phyloP scores from a whole-genome alignment of 1,140 invertebrate genomes.

The Drosophila trapezifrons region DNA sequence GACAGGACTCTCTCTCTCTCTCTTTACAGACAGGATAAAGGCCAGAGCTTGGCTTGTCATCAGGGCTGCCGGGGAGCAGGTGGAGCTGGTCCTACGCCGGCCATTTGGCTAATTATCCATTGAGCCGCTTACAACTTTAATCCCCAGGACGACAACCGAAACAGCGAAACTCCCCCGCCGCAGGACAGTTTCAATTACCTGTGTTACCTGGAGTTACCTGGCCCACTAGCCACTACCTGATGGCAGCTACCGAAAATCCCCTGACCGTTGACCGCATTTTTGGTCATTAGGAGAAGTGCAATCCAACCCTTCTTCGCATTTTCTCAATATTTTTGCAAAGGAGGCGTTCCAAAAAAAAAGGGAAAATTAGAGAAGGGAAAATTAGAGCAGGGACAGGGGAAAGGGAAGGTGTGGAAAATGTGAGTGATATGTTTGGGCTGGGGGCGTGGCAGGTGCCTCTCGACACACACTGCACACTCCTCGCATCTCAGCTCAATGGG shows the following conservation, averaged over 20 bases:
- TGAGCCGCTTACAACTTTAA: slow-evolving; percentile 67
- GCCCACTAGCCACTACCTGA: slow-evolving; percentile 5
- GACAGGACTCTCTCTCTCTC: neutral
- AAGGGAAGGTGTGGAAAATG: neutral
- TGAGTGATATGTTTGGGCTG: slow-evolving; percentile 35
- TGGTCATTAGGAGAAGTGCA: slow-evolving; percentile 43
- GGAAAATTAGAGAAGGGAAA: slow-evolving; percentile 29
- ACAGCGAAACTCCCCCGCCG: slow-evolving; percentile 29
- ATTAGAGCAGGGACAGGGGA: too few species aligned
- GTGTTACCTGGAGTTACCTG: slow-evolving; percentile 9
- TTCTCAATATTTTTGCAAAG: slow-evolving; percentile 9
- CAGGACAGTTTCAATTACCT: slow-evolving; percentile 36
- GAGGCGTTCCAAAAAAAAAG: neutral
- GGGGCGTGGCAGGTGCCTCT: slow-evolving; percentile 38
- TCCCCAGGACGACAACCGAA: slow-evolving; percentile 47
- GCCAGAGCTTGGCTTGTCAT: slow-evolving; percentile 6
- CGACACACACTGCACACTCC: slow-evolving; percentile 25
- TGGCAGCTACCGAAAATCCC: slow-evolving; percentile 18
- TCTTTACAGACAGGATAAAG: slow-evolving; percentile 5
- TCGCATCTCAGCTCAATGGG: slow-evolving; percentile 34
- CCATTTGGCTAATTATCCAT: slow-evolving; percentile 70
- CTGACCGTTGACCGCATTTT: slow-evolving; percentile 36
- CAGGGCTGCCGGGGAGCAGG: slow-evolving; percentile 1
- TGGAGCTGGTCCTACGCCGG: neutral
- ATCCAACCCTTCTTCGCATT: slow-evolving; percentile 9